Percentiles rank a stretch among this genome's conserved stretches.
Conservation (phyloP, 1,140 invertebrate genomes). For the Muscidifurax raptorellus region DNA sequence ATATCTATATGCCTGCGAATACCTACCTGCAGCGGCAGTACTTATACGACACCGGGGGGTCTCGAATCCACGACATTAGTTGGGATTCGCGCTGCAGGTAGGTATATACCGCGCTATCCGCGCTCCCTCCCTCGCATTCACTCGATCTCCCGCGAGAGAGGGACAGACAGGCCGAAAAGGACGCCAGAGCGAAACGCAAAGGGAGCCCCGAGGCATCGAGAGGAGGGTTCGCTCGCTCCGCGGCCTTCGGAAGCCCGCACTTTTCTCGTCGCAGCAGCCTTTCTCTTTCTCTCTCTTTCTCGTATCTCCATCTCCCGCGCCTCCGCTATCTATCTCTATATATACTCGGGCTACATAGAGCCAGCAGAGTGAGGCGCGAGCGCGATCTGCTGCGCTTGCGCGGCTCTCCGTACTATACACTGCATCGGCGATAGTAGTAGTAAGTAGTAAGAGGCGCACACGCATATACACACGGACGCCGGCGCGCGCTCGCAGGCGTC, state of each 20-base stretch:
- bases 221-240: background rate
- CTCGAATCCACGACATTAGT: slow-evolving; percentile 27
- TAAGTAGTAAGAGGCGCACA: background rate
- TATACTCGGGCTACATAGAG: background rate
- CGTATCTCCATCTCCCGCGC: background rate
- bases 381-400: slow-evolving; percentile 50
- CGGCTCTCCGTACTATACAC: slow-evolving; percentile 20
- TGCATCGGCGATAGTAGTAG: background rate
- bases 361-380: background rate
- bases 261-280: background rate
- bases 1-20: background rate
- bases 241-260: slow-evolving; percentile 46
- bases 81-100: slow-evolving; percentile 30
- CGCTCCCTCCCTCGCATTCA: background rate
- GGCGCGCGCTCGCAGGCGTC: slow-evolving; percentile 34
- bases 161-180: slow-evolving; percentile 2
- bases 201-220: slow-evolving; percentile 12
- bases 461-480: background rate
- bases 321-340: background rate
- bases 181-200: slow-evolving; percentile 14
- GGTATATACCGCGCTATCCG: background rate
- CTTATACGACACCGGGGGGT: background rate
- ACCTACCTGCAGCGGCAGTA: background rate
- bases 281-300: background rate
- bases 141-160: background rate